Conservation (phyloP, 2,888 invertebrate species). For the Drosophila neotestacea region DNA sequence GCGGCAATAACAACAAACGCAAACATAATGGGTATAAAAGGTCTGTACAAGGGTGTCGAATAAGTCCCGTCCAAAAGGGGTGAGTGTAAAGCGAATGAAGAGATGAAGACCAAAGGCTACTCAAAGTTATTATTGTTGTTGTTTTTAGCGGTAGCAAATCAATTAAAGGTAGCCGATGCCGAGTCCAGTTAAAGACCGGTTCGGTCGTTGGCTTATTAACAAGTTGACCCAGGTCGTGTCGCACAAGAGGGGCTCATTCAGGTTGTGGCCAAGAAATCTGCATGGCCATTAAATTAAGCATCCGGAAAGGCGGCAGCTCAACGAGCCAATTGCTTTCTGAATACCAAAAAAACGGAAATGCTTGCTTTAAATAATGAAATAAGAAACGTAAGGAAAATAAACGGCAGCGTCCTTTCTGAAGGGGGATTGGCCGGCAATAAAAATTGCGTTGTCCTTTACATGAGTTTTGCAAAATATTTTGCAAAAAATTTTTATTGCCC, state of each 20-base stretch:
- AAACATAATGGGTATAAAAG: constrained; percentile 46
- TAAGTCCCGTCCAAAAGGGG: constrained; percentile 28
- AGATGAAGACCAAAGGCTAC: constrained; percentile 49
- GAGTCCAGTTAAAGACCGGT: constrained; percentile 37
- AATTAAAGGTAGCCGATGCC: constrained; percentile 56
- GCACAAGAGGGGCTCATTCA: neutral
- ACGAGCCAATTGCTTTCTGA: constrained; percentile 49
- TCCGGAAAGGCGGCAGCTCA: constrained; percentile 68
- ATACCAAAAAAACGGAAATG: constrained; percentile 49
- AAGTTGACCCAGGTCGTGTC: constrained; percentile 46
- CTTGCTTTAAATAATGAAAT: constrained; percentile 43
- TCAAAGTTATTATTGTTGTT: constrained; percentile 39
- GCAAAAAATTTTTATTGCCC: constrained; percentile 62
- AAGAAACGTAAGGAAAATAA: constrained; percentile 33
- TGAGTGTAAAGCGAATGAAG: constrained; percentile 16
- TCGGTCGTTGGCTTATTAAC: constrained; percentile 42
- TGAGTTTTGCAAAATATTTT: constrained; percentile 51
- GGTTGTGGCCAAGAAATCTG: constrained; percentile 51
- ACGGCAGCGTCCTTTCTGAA: constrained; percentile 14
- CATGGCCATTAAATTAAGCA: constrained; percentile 73
- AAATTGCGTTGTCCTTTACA: constrained; percentile 59
- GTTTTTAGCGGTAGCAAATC: constrained; percentile 61
- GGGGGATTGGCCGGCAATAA: constrained; percentile 54
- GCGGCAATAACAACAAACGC: constrained; percentile 27
- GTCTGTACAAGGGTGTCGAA: constrained; percentile 59